Conservation (phyloP, 2,888 invertebrate genomes). For the Rotaria macrura region DNA sequence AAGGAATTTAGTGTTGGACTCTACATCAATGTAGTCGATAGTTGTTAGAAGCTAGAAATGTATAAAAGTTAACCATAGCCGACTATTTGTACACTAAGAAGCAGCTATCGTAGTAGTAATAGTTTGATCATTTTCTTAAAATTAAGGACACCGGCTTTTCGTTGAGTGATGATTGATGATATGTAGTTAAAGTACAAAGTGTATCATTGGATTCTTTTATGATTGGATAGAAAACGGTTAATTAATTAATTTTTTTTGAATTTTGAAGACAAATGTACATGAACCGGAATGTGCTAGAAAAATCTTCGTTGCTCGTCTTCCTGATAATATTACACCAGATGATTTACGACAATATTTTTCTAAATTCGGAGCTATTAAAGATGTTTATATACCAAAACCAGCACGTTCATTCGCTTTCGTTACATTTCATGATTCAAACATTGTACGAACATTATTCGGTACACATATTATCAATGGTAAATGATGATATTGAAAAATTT, state of each 20-base stretch:
- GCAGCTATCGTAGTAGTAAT: too few species aligned
- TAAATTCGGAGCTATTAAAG: slow-evolving; percentile 82
- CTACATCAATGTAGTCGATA: too few species aligned
- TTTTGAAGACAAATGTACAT: slow-evolving; percentile 51
- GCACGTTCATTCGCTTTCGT: slow-evolving; percentile 67
- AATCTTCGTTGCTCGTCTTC: slow-evolving; percentile 77
- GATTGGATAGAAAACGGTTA: too few species aligned
- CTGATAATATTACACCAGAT: slow-evolving; percentile 50
- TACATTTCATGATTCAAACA: slow-evolving; percentile 57
- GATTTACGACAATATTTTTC: slow-evolving; percentile 73
- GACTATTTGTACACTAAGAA: too few species aligned
- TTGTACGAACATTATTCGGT: slow-evolving; percentile 27
- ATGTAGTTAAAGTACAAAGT: too few species aligned
- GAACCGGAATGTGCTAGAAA: slow-evolving; percentile 76
- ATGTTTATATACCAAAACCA: slow-evolving; percentile 88
- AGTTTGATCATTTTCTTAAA: too few species aligned
- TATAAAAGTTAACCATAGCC: too few species aligned
- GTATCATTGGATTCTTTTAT: too few species aligned
- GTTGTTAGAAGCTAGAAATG: too few species aligned
- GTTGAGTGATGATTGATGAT: too few species aligned
- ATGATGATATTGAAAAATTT: neutral
- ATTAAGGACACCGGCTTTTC: too few species aligned
- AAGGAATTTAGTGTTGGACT: too few species aligned
- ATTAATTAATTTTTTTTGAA: neutral
- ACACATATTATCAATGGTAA: slow-evolving; percentile 29